A percentile compares a stretch with the other conserved stretches of the same genome.
Evolutionary conservation across 2,888 invertebrate genomes (phyloP).

Genomic region (Amblyjoppa proteus): DNA sequence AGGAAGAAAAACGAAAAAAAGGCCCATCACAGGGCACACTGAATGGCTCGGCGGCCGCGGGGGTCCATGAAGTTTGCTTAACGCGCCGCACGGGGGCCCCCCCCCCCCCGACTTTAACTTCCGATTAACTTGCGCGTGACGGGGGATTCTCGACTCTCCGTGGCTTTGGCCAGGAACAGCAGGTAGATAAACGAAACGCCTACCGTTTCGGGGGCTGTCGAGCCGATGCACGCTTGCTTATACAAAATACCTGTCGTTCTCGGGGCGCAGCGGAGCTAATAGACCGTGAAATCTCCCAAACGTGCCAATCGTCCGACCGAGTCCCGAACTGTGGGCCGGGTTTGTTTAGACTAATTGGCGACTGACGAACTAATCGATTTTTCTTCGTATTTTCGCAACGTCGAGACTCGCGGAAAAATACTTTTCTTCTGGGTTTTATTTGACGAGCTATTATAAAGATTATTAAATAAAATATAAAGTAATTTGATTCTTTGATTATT

Average conservation of each 20-base stretch:
- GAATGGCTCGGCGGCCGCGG: constrained; percentile 50
- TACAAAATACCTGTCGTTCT: constrained; percentile 56
- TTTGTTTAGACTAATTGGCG: constrained; percentile 70
- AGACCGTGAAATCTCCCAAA: constrained; percentile 71
- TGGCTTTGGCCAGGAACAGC: constrained; percentile 61
- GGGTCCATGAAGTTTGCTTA: constrained; percentile 61
- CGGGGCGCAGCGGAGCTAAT: constrained; percentile 53
- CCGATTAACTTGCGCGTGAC: constrained; percentile 79
- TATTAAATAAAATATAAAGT: not conserved
- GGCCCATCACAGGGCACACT: constrained; percentile 47
- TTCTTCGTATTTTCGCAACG: not conserved
- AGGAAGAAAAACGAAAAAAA: not conserved
- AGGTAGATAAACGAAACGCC: constrained; percentile 80
- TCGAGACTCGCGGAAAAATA: not conserved
- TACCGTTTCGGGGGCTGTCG: constrained; percentile 66
- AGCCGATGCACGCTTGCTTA: constrained; percentile 54
- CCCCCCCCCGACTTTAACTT: constrained; percentile 77
- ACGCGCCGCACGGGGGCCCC: constrained; percentile 63
- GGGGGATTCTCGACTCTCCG: constrained; percentile 62
- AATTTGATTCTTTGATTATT: too few relatives aligned
- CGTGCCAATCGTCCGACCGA: constrained; percentile 51
- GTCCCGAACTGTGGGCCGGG: constrained; percentile 31
- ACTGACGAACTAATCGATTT: not conserved
- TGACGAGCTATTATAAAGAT: not conserved
- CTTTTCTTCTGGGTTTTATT: not conserved